Percentiles rank a stretch among this genome's conserved stretches.
These are phyloP conservation scores for Celastrina argiolus DNA, from an alignment of 2,888 invertebrate genomes.

Conservation along the genomic window DNA sequence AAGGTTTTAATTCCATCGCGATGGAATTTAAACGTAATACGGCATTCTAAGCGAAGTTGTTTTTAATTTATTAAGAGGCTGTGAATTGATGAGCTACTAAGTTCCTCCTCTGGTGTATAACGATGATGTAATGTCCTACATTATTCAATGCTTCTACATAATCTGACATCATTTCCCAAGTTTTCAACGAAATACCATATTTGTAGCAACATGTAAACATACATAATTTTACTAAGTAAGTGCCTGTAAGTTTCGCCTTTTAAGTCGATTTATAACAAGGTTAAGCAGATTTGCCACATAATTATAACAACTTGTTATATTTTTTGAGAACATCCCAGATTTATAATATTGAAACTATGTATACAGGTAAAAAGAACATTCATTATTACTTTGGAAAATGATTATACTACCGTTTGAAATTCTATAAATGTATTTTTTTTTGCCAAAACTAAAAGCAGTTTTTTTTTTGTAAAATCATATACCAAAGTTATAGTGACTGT, in stretches of 20 bases:
- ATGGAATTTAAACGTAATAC: not conserved
- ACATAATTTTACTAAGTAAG: not conserved
- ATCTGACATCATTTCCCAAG: slow-evolving; percentile 5
- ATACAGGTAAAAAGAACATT: too few relatives aligned
- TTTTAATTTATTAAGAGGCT: slow-evolving; percentile 3
- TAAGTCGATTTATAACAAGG: not conserved
- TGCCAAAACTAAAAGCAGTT: too few relatives aligned
- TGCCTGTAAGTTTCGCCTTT: not conserved
- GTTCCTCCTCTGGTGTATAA: slow-evolving; percentile 2
- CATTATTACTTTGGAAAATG: too few relatives aligned
- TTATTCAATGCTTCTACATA: slow-evolving; percentile 7
- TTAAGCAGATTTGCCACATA: not conserved
- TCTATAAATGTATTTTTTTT: too few relatives aligned
- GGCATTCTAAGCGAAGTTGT: not conserved
- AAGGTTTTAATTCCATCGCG: not conserved
- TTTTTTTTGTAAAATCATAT: too few relatives aligned
- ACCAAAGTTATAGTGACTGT: too few relatives aligned
- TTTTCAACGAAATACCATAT: not conserved
- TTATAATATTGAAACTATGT: too few relatives aligned
- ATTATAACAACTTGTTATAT: not conserved
- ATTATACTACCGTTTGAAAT: too few relatives aligned
- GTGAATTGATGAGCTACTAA: slow-evolving; percentile 6
- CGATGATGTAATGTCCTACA: not conserved
- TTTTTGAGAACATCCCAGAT: too few relatives aligned
- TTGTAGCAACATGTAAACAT: not conserved